Percentiles rank a stretch among this genome's conserved stretches.
phyloP scores from a whole-genome alignment of 2,888 invertebrate species.

The Pseudanteris insignis region DNA sequence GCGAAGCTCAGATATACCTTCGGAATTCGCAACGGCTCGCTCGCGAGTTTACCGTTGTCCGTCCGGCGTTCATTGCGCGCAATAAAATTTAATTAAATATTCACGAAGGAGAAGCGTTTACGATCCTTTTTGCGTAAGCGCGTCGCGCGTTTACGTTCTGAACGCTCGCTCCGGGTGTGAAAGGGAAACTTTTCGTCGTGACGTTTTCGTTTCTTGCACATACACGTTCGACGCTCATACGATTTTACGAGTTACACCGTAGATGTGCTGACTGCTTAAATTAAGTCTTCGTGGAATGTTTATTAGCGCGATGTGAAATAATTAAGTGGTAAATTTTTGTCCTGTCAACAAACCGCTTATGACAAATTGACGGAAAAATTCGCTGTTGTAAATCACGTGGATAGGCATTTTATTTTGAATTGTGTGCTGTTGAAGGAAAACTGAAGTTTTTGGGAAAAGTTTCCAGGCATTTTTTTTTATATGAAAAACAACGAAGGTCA shows the following conservation, averaged over 20 bases:
- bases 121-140: constrained; percentile 7
- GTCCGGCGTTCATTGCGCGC: constrained; percentile 25
- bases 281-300: constrained; percentile 5
- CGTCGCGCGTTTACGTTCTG: not conserved
- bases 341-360: too few species aligned
- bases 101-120: constrained; percentile 20
- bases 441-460: too few species aligned
- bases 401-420: too few species aligned
- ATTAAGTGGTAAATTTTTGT: not conserved
- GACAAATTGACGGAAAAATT: too few species aligned
- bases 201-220: constrained; percentile 12
- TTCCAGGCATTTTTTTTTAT: too few species aligned
- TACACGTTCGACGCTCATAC: not conserved
- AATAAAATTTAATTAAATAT: constrained; percentile 36
- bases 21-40: constrained; percentile 28
- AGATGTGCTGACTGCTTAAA: not conserved
- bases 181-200: constrained; percentile 16
- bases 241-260: constrained; percentile 4
- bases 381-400: too few species aligned
- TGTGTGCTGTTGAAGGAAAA: too few species aligned
- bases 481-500: too few species aligned
- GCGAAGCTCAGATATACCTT: constrained; percentile 27
- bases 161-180: constrained; percentile 12
- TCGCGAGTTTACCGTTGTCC: constrained; percentile 21
- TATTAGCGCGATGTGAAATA: not conserved